Evolutionary conservation across 2,888 invertebrate species (phyloP).

Genomic region (Mimachlamys varia): DNA sequence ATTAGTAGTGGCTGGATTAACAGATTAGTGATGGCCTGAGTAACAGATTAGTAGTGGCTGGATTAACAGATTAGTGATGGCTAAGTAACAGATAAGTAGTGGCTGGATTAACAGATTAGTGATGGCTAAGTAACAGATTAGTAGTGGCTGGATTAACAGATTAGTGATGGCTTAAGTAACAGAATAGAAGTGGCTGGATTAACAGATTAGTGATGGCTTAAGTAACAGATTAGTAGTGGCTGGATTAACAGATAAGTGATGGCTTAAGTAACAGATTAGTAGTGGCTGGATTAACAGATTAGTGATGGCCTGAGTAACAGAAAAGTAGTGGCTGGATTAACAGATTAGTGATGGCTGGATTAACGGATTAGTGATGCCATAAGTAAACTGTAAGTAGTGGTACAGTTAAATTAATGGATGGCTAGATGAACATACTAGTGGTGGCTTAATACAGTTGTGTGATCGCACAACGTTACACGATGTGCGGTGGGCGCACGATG

Average conservation of each 20-base stretch:
- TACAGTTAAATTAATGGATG: too few relatives aligned
- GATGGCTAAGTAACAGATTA: constrained; percentile 10
- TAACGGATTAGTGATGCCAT: background rate
- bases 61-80: background rate
- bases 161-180: constrained; percentile 16
- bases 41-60: constrained; percentile 6
- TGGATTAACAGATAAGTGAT: background rate
- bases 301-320: constrained; percentile 12
- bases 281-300: too few relatives aligned
- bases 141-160: background rate
- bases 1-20: background rate
- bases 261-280: constrained; percentile 14
- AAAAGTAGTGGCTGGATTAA: background rate
- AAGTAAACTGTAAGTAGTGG: too few relatives aligned
- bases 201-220: too few relatives aligned
- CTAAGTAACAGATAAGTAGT: constrained; percentile 16
- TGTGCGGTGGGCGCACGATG: too few relatives aligned
- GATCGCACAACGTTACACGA: too few relatives aligned
- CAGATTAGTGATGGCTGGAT: background rate
- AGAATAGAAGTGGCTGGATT: background rate
- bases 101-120: too few relatives aligned
- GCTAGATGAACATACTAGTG: too few relatives aligned
- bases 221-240: constrained; percentile 18
- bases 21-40: too few relatives aligned
- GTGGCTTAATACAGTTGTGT: too few relatives aligned